phyloP scores from a whole-genome alignment of 2,797 vertebrate genomes.

The Alcedo atthis region DNA sequence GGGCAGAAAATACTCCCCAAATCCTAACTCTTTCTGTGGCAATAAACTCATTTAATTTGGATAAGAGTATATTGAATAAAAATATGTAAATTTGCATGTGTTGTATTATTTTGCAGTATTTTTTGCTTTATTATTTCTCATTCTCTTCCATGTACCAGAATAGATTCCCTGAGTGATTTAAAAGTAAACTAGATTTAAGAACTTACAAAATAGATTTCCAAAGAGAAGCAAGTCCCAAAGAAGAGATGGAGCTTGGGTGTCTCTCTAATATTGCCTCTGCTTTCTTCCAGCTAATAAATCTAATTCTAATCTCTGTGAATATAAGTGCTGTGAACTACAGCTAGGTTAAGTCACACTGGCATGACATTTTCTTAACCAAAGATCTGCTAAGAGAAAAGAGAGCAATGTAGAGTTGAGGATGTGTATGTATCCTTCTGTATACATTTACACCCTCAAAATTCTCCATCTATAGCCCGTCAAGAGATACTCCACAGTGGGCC shows the following conservation, averaged over 20 bases:
- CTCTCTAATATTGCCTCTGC: background rate
- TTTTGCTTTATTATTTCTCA: background rate
- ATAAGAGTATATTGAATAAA: background rate
- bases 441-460: background rate
- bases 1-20: accelerated
- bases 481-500: background rate
- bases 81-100: background rate
- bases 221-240: background rate
- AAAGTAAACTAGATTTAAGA: background rate
- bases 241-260: background rate
- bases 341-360: background rate
- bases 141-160: background rate
- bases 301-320: background rate
- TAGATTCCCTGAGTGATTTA: background rate
- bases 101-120: background rate
- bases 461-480: background rate
- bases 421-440: background rate
- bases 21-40: background rate
- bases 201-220: background rate
- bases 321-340: background rate
- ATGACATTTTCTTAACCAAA: background rate
- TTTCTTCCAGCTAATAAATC: background rate
- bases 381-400: background rate
- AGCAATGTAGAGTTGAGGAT: background rate
- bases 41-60: background rate